Evolutionary conservation across 2,113 vertebrate genomes (phyloP).

Genomic region (Melanocharis versteri): DNA sequence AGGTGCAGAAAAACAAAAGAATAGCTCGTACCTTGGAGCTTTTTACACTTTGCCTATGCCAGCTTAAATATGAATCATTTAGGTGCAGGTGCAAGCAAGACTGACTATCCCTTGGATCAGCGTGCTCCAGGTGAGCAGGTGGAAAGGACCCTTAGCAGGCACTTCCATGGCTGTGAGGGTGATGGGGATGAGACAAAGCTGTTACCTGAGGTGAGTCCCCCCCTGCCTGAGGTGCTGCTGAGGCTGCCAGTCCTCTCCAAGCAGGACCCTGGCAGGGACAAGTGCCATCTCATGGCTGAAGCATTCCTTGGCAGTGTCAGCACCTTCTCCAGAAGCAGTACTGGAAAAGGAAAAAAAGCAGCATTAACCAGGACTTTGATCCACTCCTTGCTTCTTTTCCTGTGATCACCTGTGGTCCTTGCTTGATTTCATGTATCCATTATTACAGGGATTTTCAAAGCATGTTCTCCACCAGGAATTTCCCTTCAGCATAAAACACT

Average conservation of each 20-base stretch:
- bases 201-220: not conserved
- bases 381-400: not conserved
- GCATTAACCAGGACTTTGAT: not conserved
- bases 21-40: not conserved
- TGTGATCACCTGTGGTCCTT: not conserved
- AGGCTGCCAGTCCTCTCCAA: not conserved
- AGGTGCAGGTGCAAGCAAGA: fast-evolving
- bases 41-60: not conserved
- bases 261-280: not conserved
- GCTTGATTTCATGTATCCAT: fast-evolving
- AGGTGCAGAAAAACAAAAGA: not conserved
- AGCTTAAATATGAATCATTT: fast-evolving
- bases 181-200: not conserved
- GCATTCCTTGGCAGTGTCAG: not conserved
- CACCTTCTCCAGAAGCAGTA: not conserved
- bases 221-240: not conserved
- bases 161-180: fast-evolving
- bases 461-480: not conserved
- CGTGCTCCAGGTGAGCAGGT: fast-evolving
- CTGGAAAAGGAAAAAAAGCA: not conserved
- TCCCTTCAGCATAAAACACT: not conserved
- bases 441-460: not conserved
- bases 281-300: not conserved
- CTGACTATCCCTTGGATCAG: no score
- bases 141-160: fast-evolving